Percentiles rank a stretch among this genome's conserved stretches.
phyloP scores from a whole-genome alignment of 2,797 vertebrate genomes.

The Chaetodon trifasciatus region DNA sequence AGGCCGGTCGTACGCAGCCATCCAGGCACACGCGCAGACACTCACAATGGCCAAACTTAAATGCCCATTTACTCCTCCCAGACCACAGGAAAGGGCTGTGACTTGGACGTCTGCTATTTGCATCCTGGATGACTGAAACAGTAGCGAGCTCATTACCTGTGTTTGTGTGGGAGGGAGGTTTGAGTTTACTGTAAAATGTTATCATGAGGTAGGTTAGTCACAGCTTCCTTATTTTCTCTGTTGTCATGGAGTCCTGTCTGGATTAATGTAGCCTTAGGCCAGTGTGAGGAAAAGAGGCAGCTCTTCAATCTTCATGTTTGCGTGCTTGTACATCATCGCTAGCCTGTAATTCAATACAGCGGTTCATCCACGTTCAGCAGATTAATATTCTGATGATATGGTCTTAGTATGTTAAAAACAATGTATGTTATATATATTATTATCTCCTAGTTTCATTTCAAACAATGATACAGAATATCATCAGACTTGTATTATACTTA shows the following conservation, averaged over 20 bases:
- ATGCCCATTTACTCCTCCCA: conserved; percentile 41
- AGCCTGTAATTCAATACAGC: background rate
- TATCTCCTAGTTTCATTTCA: background rate
- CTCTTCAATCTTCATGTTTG: background rate
- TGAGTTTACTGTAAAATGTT: conserved; percentile 68
- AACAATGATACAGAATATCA: background rate
- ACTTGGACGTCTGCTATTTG: conserved; percentile 74
- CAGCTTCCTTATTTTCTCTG: conserved; percentile 53
- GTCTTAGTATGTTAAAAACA: background rate
- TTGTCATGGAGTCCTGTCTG: conserved; percentile 56
- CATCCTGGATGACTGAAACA: conserved; percentile 70
- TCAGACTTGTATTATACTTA: background rate
- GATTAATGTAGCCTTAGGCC: conserved; percentile 42
- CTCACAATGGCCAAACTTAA: conserved; percentile 29
- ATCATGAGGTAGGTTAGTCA: conserved; percentile 78
- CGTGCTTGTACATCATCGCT: background rate
- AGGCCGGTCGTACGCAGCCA: conserved; percentile 24
- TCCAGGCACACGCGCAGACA: conserved; percentile 33
- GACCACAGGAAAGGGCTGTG: conserved; percentile 52
- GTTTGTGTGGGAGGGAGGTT: conserved; percentile 45
- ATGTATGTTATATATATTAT: background rate
- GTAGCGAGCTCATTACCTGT: conserved; percentile 63
- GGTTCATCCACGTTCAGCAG: background rate
- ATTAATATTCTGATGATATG: background rate
- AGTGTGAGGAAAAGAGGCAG: conserved; percentile 12